phyloP scores from a whole-genome alignment of 1,140 invertebrate genomes.

The Drosophila bipectinata region DNA sequence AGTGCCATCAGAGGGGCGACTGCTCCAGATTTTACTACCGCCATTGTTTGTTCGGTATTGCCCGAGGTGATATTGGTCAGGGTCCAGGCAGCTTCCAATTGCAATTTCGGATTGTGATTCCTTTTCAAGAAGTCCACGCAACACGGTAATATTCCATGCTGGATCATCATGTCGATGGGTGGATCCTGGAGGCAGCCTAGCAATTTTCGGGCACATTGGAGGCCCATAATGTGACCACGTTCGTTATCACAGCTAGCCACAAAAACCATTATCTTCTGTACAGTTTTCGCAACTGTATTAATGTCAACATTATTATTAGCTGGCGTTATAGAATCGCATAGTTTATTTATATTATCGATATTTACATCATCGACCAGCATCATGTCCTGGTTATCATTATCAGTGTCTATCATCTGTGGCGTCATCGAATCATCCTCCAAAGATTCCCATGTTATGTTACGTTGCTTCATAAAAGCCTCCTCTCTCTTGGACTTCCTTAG shows the following conservation, averaged over 20 bases:
- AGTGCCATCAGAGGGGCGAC: neutral
- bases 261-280: neutral
- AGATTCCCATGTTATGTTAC: neutral
- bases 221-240: neutral
- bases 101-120: neutral
- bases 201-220: neutral
- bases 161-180: neutral
- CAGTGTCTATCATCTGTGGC: neutral
- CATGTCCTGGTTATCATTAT: neutral
- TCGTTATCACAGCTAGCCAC: neutral
- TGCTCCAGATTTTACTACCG: neutral
- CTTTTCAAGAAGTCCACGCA: neutral
- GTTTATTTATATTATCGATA: too few species aligned
- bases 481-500: neutral
- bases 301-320: neutral
- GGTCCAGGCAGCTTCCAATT: conserved; percentile 1
- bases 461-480: neutral
- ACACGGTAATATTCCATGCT: neutral
- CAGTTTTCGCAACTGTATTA: neutral
- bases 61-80: neutral
- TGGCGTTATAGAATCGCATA: too few species aligned
- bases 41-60: neutral
- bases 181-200: neutral
- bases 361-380: too few species aligned
- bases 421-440: neutral